Percentiles rank a stretch among this genome's conserved stretches.
phyloP scores from a whole-genome alignment of 2,113 vertebrate species.

The Scomber japonicus region DNA sequence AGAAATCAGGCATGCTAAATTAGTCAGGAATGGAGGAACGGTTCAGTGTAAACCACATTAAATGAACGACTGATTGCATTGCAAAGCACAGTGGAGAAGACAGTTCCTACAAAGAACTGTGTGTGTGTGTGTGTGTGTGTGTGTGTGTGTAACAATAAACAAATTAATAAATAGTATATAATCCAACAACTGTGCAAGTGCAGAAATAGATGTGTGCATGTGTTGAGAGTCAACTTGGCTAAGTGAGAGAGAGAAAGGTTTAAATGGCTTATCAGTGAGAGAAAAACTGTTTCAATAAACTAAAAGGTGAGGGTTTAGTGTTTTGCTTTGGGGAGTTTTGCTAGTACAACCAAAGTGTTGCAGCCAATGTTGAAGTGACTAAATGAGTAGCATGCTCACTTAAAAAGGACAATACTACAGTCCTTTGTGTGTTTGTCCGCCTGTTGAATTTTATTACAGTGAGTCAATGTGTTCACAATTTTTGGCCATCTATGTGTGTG shows the following conservation, averaged over 20 bases:
- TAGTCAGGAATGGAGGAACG: conserved; percentile 53
- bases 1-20: conserved; percentile 52
- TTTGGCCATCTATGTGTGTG: not conserved
- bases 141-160: not conserved
- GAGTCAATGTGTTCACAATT: conserved; percentile 7
- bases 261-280: not conserved
- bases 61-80: conserved; percentile 54
- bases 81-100: conserved; percentile 40
- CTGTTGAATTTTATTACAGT: not conserved
- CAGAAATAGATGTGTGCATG: not conserved
- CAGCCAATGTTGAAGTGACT: not conserved
- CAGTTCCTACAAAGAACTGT: conserved; percentile 11
- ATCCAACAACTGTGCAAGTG: not conserved
- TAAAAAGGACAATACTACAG: conserved; percentile 7
- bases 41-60: conserved; percentile 65
- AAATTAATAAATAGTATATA: not conserved
- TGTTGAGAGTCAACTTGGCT: not conserved
- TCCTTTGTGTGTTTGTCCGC: conserved; percentile 3
- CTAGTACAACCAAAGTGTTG: not conserved
- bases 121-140: conserved; percentile 21
- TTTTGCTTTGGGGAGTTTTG: not conserved
- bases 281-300: not conserved
- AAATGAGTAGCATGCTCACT: not conserved
- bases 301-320: not conserved
- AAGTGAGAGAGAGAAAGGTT: not conserved